Evolutionary conservation across 2,888 invertebrate genomes (phyloP).

Genomic region (Tenthredo amoena): DNA sequence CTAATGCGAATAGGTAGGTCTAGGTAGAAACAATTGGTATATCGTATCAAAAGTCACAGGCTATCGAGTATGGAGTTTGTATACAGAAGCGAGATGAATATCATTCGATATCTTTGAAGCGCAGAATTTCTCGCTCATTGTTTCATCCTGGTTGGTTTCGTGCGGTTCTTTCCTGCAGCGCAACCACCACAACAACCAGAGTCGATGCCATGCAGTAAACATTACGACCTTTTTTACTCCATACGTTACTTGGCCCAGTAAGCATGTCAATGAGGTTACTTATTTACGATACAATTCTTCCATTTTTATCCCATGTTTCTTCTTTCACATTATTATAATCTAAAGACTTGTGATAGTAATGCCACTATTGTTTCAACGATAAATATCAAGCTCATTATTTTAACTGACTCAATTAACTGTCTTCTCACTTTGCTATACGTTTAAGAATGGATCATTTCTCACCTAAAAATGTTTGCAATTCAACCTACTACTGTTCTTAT

Average conservation of each 20-base stretch:
- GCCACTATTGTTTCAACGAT: neutral
- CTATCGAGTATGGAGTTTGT: neutral
- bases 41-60: neutral
- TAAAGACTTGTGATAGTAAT: neutral
- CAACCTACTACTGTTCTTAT: neutral
- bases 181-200: slow-evolving; percentile 57
- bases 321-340: neutral
- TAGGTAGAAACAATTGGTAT: slow-evolving; percentile 51
- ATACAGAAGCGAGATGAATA: neutral
- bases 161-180: slow-evolving; percentile 64
- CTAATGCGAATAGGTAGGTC: slow-evolving; percentile 66
- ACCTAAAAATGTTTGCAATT: neutral
- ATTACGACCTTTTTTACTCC: slow-evolving; percentile 30
- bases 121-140: slow-evolving; percentile 65
- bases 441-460: neutral
- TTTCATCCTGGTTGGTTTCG: slow-evolving; percentile 61
- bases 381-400: neutral
- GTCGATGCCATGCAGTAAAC: slow-evolving; percentile 44
- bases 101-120: slow-evolving; percentile 21
- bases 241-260: slow-evolving; percentile 43
- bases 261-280: slow-evolving; percentile 3
- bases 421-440: neutral
- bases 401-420: neutral
- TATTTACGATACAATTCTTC: neutral
- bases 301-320: neutral